Evolutionary conservation across 1,140 invertebrate genomes (phyloP).

Genomic region (Zaprionus camerounensis): DNA sequence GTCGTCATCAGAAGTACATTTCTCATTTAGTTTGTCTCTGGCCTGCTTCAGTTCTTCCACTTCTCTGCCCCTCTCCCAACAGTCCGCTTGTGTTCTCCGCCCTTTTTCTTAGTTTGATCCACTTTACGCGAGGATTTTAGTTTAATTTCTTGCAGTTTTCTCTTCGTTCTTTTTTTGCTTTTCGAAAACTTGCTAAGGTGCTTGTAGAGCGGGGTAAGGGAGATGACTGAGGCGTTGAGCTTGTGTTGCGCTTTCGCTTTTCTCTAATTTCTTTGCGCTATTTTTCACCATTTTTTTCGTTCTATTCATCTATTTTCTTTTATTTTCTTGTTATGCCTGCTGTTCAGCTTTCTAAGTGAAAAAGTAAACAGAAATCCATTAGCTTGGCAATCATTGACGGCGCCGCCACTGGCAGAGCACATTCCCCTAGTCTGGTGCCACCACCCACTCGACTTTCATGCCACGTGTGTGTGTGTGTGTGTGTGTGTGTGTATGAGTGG

Average conservation of each 20-base stretch:
- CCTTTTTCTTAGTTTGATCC: conserved; percentile 69
- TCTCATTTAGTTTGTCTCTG: conserved; percentile 4
- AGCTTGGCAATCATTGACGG: conserved; percentile 82
- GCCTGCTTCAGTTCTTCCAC: background rate
- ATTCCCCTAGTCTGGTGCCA: background rate
- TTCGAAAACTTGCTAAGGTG: conserved; percentile 15
- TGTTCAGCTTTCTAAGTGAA: conserved; percentile 71
- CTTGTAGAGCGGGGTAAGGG: background rate
- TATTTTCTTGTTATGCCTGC: conserved; percentile 34
- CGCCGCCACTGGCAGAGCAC: conserved; percentile 65
- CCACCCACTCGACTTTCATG: background rate
- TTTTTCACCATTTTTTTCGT: conserved; percentile 71
- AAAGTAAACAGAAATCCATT: conserved; percentile 84
- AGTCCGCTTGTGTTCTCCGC: conserved; percentile 17
- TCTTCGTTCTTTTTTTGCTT: conserved; percentile 35
- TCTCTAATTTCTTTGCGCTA: conserved; percentile 78
- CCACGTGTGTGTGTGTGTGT: background rate
- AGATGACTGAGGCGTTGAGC: conserved; percentile 34
- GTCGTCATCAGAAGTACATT: background rate
- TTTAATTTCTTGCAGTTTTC: conserved; percentile 77
- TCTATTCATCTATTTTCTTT: conserved; percentile 12
- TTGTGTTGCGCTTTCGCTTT: conserved; percentile 74
- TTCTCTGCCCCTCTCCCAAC: background rate
- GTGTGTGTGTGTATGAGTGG: background rate
- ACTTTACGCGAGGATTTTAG: conserved; percentile 78